Conservation (phyloP, 1,140 invertebrate genomes). For the Drosophila cardini region DNA sequence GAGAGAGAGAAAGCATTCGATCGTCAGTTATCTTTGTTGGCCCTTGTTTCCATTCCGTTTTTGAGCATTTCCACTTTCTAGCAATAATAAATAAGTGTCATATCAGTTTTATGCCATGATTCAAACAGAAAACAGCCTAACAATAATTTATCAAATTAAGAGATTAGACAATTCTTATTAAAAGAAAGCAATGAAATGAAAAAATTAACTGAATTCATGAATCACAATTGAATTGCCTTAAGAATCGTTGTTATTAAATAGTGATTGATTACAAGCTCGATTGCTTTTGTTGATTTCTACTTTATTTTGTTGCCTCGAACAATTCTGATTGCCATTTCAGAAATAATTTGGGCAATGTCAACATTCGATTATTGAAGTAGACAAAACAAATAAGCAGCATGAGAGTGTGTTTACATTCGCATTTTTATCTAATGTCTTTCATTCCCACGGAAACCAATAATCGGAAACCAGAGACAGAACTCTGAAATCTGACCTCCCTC, state of each 20-base stretch:
- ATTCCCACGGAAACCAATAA: neutral
- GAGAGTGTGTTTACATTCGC: constrained; percentile 13
- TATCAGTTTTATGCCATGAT: neutral
- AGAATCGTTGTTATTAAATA: constrained; percentile 11
- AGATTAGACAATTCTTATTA: neutral
- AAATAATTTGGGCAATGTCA: constrained; percentile 8
- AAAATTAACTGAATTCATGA: neutral
- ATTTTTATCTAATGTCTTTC: constrained; percentile 5
- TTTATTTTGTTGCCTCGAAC: neutral
- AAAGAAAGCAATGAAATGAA: neutral
- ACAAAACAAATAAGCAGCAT: constrained; percentile 6
- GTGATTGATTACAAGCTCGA: constrained; percentile 11
- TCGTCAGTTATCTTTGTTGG: constrained; percentile 46
- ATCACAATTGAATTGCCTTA: neutral
- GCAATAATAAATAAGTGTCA: no score
- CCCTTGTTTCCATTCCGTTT: no score
- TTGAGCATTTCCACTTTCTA: no score
- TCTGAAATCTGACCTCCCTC: constrained; percentile 21
- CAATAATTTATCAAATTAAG: neutral
- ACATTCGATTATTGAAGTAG: constrained; percentile 4
- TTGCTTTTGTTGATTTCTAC: neutral
- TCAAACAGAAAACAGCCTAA: neutral
- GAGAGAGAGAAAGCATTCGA: no score
- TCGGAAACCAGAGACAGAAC: neutral
- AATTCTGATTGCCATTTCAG: constrained; percentile 9